Evolutionary conservation across 2,888 invertebrate genomes (phyloP).

Genomic region (Megamerina dolium): DNA sequence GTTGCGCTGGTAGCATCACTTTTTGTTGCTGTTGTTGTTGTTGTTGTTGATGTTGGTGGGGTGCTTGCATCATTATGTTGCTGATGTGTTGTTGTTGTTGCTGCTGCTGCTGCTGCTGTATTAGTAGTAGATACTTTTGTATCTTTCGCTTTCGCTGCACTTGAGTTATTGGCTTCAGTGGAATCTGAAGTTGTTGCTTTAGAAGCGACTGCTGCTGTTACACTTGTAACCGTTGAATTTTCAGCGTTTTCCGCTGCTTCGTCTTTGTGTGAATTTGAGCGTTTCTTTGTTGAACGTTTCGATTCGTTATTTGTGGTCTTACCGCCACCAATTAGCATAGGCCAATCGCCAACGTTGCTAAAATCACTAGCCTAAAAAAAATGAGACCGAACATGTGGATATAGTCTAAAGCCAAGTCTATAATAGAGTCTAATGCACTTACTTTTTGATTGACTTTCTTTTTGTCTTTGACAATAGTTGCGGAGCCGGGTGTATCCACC

Average conservation of each 20-base stretch:
- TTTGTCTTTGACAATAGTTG: constrained; percentile 52
- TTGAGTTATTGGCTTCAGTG: constrained; percentile 1
- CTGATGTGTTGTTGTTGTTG: constrained; percentile 9
- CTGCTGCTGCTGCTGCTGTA: constrained; percentile 11
- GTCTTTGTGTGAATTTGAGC: constrained; percentile 25
- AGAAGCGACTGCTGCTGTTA: constrained; percentile 6
- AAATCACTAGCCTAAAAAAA: constrained; percentile 73
- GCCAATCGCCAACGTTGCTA: constrained; percentile 88
- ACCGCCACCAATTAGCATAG: constrained; percentile 68
- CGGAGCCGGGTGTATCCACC: constrained; percentile 31
- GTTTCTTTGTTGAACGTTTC: constrained; percentile 37
- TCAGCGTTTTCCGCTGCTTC: constrained; percentile 10
- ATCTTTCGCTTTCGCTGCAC: constrained; percentile 5
- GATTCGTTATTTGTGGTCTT: constrained; percentile 51
- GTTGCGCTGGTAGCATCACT: constrained; percentile 15
- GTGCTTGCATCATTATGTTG: constrained; percentile 22
- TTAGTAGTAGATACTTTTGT: background rate
- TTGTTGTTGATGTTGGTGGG: constrained; percentile 9
- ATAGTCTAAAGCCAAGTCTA: background rate
- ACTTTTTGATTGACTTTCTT: constrained; percentile 57
- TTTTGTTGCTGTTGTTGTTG: constrained; percentile 19
- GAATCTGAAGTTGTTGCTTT: constrained; percentile 3
- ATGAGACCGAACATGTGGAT: constrained; percentile 14
- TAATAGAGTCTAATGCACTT: constrained; percentile 23
- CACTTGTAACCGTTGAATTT: constrained; percentile 1